Percentiles rank a stretch among this genome's conserved stretches.
These are phyloP conservation scores for Eospalax fontanierii DNA, from an alignment of 2,797 vertebrate genomes.

Conservation along the genomic window DNA sequence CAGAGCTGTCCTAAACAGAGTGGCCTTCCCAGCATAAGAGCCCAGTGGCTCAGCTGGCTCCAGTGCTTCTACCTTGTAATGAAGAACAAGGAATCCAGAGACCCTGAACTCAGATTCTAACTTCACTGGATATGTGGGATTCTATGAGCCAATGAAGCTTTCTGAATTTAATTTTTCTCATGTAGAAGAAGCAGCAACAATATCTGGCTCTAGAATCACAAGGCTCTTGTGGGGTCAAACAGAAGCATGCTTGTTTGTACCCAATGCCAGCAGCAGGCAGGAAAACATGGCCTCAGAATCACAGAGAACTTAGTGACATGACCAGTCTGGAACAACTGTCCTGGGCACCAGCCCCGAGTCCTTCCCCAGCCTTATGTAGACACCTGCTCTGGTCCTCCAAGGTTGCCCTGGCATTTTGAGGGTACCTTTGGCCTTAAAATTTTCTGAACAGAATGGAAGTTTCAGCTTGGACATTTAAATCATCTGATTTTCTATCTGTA, in stretches of 20 bases:
- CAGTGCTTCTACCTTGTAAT: not conserved
- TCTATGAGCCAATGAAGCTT: not conserved
- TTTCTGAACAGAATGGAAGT: not conserved
- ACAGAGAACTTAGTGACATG: not conserved
- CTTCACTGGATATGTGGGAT: fast-evolving
- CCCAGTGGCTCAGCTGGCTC: not conserved
- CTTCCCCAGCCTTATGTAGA: no score
- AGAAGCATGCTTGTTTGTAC: fast-evolving
- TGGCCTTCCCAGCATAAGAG: no score
- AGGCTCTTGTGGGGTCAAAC: not conserved
- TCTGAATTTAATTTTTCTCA: not conserved
- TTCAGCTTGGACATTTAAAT: not conserved
- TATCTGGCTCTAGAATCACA: not conserved
- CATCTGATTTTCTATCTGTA: not conserved
- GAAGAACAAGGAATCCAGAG: not conserved
- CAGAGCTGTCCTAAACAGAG: not conserved
- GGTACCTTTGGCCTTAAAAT: not conserved
- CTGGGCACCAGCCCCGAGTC: not conserved
- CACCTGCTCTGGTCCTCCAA: not conserved
- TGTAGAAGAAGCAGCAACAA: not conserved
- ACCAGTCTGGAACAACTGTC: not conserved
- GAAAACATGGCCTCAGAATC: not conserved
- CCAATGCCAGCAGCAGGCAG: no score
- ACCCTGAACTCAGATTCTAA: not conserved
- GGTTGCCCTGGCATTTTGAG: not conserved